Base-by-base conservation (phyloP, 2,113 vertebrate species). In the Guaruba guarouba region DNA sequence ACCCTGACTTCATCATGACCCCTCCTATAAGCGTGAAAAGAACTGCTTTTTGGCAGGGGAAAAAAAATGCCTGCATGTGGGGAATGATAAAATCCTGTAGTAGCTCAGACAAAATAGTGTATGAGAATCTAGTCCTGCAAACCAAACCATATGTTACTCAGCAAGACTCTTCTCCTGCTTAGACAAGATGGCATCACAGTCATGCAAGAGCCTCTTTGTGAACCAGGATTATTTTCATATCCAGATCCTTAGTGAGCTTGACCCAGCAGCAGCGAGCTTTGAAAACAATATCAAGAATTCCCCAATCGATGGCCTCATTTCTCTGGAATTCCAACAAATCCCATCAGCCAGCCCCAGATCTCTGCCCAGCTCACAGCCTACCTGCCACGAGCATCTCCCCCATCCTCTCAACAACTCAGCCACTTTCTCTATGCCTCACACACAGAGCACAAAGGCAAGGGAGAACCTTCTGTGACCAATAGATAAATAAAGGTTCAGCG, bases 181-280 rank as follows among this genome's bases (percentile, higher is more conserved):
- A 94, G 90, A 82, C 80, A 74, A n/a, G 93, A 93, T 93, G 95
- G 92, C 92, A 96, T 96, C 95, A 62, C 52, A 52, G 64, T 7
- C 4, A 25, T 48, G 80, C 57, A 55, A 76, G 69, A 0, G 19
- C 33, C 80, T 94, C 92, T n/a, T 41, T 2, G 15, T 44, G 49
- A 70, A 37, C 54, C 68, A 55, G 67, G 79, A 68, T 70, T 76
- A 44, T 82, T 93, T 90, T 86, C 84, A 70, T 46, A 6, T 12
- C 62, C 74, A 81, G 28, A 79, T 79, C 93, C 85, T 55, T 28
- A 4, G 88, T 94, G 91, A 96, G 74, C 24, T 27, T 44, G 90
- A 78, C 62, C 86, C 83, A 93, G 83, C 80, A 94, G 86, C 69
- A 79, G 28, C 69, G 62, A 49, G 59, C 81, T 92, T 92, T 57